These are phyloP conservation scores for Limnephilus marmoratus DNA, from an alignment of 2,888 invertebrate genomes.

Conservation along the genomic window DNA sequence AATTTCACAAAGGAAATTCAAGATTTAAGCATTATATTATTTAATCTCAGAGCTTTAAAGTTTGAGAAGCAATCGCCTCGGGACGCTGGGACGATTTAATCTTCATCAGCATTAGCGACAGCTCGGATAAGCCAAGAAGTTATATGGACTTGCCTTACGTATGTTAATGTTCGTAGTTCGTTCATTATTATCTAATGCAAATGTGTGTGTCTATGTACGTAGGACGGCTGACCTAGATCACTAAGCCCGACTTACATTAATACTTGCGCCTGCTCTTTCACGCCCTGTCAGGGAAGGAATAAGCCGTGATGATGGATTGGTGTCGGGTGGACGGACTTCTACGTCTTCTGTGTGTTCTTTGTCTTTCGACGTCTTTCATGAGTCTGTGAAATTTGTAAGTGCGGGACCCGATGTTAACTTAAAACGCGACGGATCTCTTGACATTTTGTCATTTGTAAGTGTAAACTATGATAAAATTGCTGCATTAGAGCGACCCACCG, in stretches of 20 bases:
- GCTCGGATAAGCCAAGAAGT: constrained; percentile 21
- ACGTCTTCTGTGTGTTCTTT: neutral
- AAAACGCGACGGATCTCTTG: neutral
- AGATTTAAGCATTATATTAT: neutral
- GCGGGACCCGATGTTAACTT: neutral
- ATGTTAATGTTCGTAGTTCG: constrained; percentile 6
- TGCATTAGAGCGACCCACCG: neutral
- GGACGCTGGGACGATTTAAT: constrained; percentile 5
- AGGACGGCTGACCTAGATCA: constrained; percentile 26
- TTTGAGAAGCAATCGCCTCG: neutral
- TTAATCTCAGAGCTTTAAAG: neutral
- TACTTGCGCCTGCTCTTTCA: neutral
- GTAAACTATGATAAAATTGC: neutral
- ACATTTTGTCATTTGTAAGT: neutral
- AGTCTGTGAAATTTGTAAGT: neutral
- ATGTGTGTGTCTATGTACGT: neutral
- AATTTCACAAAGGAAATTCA: neutral
- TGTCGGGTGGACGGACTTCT: neutral
- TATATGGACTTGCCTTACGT: neutral
- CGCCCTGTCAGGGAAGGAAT: neutral
- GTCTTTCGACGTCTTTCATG: neutral
- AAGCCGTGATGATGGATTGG: neutral
- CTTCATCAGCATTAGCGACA: constrained; percentile 20
- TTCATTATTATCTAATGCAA: neutral
- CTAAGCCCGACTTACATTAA: neutral